Evolutionary conservation across 2,888 invertebrate species (phyloP).

Genomic region (Cactoblastis cactorum): DNA sequence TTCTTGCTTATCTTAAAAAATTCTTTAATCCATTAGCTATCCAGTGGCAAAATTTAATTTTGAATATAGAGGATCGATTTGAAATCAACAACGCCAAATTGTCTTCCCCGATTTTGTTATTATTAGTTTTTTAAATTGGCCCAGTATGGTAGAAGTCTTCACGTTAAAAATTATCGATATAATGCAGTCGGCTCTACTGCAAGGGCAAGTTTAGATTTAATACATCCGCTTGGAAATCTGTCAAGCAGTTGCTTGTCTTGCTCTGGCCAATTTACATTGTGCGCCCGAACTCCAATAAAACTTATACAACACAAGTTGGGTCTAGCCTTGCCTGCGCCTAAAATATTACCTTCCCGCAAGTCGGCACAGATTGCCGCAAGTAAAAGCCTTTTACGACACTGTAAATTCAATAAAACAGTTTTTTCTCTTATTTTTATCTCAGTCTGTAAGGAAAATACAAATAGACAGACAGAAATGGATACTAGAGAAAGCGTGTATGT

Average conservation of each 20-base stretch:
- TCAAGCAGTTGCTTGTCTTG: neutral
- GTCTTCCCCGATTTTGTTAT: too few species aligned
- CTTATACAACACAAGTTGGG: neutral
- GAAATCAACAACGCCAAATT: too few species aligned
- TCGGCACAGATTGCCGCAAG: neutral
- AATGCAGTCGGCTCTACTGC: neutral
- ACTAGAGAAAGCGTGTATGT: too few species aligned
- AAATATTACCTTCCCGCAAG: conserved; percentile 25
- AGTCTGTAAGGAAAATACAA: too few species aligned
- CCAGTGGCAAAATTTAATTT: too few species aligned
- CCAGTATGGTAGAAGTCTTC: neutral
- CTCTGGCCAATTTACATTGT: neutral
- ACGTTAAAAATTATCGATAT: neutral
- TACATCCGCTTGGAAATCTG: conserved; percentile 1
- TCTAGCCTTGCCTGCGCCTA: conserved; percentile 14
- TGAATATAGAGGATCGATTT: too few species aligned
- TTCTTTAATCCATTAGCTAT: too few species aligned
- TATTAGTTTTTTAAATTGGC: too few species aligned
- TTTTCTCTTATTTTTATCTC: too few species aligned
- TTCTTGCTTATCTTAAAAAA: too few species aligned
- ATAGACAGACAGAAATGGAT: too few species aligned
- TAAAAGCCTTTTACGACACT: neutral
- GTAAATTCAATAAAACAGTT: neutral
- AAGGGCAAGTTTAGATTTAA: neutral
- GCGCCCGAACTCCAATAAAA: neutral